Conservation (phyloP, 2,888 invertebrate genomes). For the Acrocera orbiculus region DNA sequence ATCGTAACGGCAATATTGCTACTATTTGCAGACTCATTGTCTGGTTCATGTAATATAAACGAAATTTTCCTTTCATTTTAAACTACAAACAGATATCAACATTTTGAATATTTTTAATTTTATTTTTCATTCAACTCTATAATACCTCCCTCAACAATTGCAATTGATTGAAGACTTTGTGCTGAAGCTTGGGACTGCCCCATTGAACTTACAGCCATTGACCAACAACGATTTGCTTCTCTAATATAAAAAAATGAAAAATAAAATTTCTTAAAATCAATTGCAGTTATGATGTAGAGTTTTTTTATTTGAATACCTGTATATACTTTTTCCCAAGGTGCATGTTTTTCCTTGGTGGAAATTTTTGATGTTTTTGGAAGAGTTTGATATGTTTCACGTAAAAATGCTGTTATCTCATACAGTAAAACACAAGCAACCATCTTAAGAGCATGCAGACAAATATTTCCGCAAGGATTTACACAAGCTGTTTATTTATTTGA, state of each 20-base stretch:
- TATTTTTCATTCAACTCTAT: neutral
- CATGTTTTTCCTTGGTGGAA: constrained; percentile 57
- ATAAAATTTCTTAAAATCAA: too few species aligned
- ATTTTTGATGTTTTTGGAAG: constrained; percentile 56
- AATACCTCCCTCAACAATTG: constrained; percentile 51
- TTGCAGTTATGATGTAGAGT: too few species aligned
- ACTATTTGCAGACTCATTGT: constrained; percentile 85
- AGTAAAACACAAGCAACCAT: constrained; percentile 85
- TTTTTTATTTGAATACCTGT: too few species aligned
- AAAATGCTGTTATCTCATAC: constrained; percentile 92
- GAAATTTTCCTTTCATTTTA: constrained; percentile 82
- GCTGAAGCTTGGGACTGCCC: constrained; percentile 89
- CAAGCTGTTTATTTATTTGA: constrained; percentile 32
- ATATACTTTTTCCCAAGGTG: constrained; percentile 69
- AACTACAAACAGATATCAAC: constrained; percentile 13
- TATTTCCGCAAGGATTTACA: constrained; percentile 49
- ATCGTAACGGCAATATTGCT: constrained; percentile 77
- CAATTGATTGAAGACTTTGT: constrained; percentile 78
- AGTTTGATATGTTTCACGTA: constrained; percentile 88
- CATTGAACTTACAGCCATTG: constrained; percentile 89
- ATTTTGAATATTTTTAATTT: too few species aligned
- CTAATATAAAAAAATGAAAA: too few species aligned
- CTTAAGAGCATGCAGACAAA: constrained; percentile 76
- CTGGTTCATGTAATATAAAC: constrained; percentile 85
- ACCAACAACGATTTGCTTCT: constrained; percentile 83